Base-by-base conservation (phyloP, 2,888 invertebrate genomes). In the Tinea pellionella region DNA sequence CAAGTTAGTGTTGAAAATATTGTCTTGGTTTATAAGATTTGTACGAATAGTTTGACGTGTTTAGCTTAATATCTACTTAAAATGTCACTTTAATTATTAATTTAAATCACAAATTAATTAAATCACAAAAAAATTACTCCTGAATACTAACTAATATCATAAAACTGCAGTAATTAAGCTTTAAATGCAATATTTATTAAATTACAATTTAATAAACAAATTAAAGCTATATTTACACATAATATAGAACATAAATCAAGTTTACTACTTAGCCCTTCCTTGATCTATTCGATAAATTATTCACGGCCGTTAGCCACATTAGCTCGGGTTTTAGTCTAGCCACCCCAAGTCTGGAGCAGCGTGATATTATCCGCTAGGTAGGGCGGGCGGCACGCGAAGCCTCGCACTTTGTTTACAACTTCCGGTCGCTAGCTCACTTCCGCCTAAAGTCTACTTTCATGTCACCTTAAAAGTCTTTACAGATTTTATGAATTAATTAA, bases 351-450 rank as follows among this genome's bases (percentile, higher is more conserved):
- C 32, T 32, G 13, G 30, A n/a, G 57, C 6, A 29, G 8, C 57
- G 57, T 57, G 30, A 57, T 57, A 32, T 30, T 32, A 55, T 55
- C 55, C 55, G 19, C 19, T 12, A 32, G 57, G 15, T 57, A 12
- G 57, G 62, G 58, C 58, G 62, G 62, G 61, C 63, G 64, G 73
- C 83, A 84, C 85, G 84, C 83, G 77, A 85, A 81, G 80, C 76
- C 83, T 83, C 78, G 75, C 81, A 80, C 81, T 84, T 83, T 84
- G 83, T 84, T 81, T 81, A 82, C 84, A 78, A 81, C 83, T 81
- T 81, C 81, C 81, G 78, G 73, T 42, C 42, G 59, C 57, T 57
- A 6, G 30, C 16, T 30, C 11, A 57, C 57, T 32, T 57, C 57
- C 57, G 57, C 2, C 32, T 6, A n/a, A 57, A 57, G 15, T 57